Base-by-base conservation (phyloP, 2,888 invertebrate species). In the Argynnis bischoffii region DNA sequence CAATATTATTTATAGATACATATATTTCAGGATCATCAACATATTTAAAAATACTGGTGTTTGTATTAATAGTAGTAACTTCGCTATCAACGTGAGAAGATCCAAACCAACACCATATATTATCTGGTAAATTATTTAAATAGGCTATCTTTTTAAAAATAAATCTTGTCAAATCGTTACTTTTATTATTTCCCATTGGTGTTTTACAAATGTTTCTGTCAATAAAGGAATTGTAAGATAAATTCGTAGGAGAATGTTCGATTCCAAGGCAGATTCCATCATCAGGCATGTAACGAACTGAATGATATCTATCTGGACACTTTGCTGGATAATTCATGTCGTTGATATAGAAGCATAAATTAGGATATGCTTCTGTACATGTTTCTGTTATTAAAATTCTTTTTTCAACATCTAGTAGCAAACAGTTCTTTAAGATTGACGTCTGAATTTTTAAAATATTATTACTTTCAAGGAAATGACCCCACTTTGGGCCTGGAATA, bases 401-500 rank as follows among this genome's bases (percentile, higher is more conserved):
- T 61, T 76, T 71, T 70, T 84, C 74, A 16, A 85, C 73, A 70
- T 92, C 89, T 61, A 92, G 74, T 26, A 86, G 69, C 61, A 91
- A 79, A 73, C 92, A 92, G 69, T 84, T 86, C 69, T 87, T 88
- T 16, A 79, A 73, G 46, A 84, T 74, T 2, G 78, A 74, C 3
- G 81, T 71, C 55, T 77, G 69, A 4, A 81, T 69, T 16, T 71
- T 72, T 63, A 89, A 71, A 51, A 74, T 69, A 50, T 78, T 73
- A 59, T 78, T 82, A 1, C 70, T 63, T 71, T 74, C 69, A 1
- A 90, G 79, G 16, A 57, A 71, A 69, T 75, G 76, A 26, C 88
- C 85, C 89, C 90, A 90, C 72, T 88, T 84, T 6, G 86, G 85
- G 5, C 94, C 94, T 0, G 94, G 93, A 66, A 93, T 86, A 21